Conservation (phyloP, 2,888 invertebrate species). For the Drosophila niveifrons region DNA sequence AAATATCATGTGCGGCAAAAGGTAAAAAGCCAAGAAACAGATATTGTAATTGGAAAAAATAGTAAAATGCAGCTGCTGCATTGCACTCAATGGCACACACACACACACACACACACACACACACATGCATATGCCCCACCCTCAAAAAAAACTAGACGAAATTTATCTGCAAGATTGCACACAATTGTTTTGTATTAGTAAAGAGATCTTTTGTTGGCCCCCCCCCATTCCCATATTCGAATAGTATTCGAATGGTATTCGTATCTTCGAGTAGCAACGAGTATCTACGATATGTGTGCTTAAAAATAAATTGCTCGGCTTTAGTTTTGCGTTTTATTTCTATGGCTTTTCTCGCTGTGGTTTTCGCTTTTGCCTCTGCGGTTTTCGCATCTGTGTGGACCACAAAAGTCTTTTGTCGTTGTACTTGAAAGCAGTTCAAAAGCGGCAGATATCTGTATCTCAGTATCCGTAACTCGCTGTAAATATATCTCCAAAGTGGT, state of each 20-base stretch:
- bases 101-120: not conserved
- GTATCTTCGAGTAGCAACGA: conserved; percentile 20
- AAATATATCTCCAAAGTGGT: conserved; percentile 49
- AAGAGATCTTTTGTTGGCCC: conserved; percentile 43
- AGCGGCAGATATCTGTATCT: conserved; percentile 43
- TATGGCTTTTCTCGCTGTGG: conserved; percentile 62
- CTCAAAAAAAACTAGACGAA: conserved; percentile 35
- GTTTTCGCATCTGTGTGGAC: conserved; percentile 31
- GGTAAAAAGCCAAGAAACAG: conserved; percentile 74
- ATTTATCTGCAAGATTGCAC: conserved; percentile 77
- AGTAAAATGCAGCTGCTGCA: conserved; percentile 66
- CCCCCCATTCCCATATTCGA: not conserved
- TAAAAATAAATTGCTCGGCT: conserved; percentile 73
- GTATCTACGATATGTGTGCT: conserved; percentile 65
- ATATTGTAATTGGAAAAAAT: conserved; percentile 71
- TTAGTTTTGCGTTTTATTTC: conserved; percentile 68
- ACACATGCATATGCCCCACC: conserved; percentile 13
- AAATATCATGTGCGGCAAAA: conserved; percentile 67
- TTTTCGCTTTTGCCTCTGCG: conserved; percentile 14
- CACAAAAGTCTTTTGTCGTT: conserved; percentile 52
- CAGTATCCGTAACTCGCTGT: conserved; percentile 24
- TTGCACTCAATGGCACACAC: conserved; percentile 1
- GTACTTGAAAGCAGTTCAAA: conserved; percentile 42
- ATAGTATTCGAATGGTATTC: not conserved
- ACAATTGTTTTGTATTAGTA: conserved; percentile 76